Evolutionary conservation across 2,797 vertebrate genomes (phyloP), one percentile per base, ranked within the genome.

Genomic region (Sebastolobus altivelis): DNA sequence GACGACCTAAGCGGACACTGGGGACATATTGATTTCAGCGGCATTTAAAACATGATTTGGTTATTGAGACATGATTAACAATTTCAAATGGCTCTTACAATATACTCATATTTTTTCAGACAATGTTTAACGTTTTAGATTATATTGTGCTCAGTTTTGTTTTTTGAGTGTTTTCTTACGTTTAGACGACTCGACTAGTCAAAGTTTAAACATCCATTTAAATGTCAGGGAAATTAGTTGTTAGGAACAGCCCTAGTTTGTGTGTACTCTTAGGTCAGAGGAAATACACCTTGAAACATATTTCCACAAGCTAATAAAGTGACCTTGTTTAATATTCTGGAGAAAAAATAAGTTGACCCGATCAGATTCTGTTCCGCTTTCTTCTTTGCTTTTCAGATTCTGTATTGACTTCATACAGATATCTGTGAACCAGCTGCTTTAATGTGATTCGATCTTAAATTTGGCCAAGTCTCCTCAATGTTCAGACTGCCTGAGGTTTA

Each of bases 391-490:
- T 69, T 27, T 76, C 25, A 69, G 58, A 77, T 79, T 79, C 18
- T 66, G 37, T 35, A 83, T 82, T 29, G 79, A 88, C 86, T 69
- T 73, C 33, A n/a, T 55, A 67, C 56, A 40, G 13, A 75, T 67
- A 67, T 76, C 70, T 72, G 63, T 65, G 43, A 82, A 77, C 33
- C 69, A 71, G 61, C 81, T 84, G 74, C 75, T 84, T 83, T 83
- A 72, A 81, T 81, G 61, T n/a, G 49, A 69, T 87, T 90, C 2
- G 16, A 81, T 86, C 85, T 77, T 22, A 69, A 87, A 77, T 37
- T 76, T 85, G 59, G 31, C 70, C 38, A 31, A 69, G 31, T 72
- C 49, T 70, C 55, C 61, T 63, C 5, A 6, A 58, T 77, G 72
- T 83, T 71, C 65, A 69, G 69, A 69, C 66, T 33, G 54, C 65